Percentiles rank a stretch among this genome's conserved stretches.
Conservation (phyloP, 2,113 vertebrate genomes). For the Caranx melampygus region DNA sequence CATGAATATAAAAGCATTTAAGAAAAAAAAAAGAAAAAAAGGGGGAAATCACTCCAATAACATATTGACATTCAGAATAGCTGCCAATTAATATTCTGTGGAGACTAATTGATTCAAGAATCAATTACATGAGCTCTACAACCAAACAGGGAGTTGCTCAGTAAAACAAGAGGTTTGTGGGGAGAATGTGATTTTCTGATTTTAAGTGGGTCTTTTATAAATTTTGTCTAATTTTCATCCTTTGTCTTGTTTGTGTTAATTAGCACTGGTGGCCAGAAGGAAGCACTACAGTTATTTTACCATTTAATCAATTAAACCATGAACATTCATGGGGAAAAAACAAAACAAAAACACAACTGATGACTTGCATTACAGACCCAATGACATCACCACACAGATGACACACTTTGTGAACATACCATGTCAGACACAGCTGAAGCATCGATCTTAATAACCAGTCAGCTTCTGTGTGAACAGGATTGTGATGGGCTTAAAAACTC, state of each 20-base stretch:
- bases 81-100: no score
- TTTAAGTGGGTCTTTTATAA: neutral
- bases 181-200: neutral
- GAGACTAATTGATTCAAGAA: no score
- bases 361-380: slow-evolving; percentile 5
- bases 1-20: no score
- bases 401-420: neutral
- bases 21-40: no score
- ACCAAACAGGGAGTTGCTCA: no score
- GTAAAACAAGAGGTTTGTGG: neutral
- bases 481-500: slow-evolving; percentile 17
- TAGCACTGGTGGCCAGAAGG: no score
- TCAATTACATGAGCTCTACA: no score
- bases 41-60: no score
- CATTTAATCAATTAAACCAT: neutral
- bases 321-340: neutral
- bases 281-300: neutral
- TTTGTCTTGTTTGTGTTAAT: no score
- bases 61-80: no score
- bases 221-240: neutral
- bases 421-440: neutral
- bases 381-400: slow-evolving; percentile 21
- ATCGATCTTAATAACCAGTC: neutral
- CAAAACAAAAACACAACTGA: neutral
- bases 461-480: slow-evolving; percentile 3